Evolutionary conservation across 1,140 invertebrate genomes (phyloP).

Genomic region (Drosophila repletoides): DNA sequence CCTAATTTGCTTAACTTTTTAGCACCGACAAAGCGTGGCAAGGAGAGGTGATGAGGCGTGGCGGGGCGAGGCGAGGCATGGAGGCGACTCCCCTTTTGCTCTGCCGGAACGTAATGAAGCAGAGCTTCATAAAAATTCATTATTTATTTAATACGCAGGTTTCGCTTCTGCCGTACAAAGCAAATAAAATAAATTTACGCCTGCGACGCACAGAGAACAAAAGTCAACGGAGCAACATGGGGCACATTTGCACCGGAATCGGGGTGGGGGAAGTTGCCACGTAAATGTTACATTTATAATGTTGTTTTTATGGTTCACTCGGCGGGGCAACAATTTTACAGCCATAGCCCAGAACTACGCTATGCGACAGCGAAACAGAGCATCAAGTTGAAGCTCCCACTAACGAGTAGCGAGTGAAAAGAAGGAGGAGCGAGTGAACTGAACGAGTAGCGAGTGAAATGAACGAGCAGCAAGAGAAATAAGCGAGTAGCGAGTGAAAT

Average conservation of each 20-base stretch:
- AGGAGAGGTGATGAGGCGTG: not conserved
- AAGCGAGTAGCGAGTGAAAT: not conserved
- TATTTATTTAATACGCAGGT: constrained; percentile 79
- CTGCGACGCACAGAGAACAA: constrained; percentile 60
- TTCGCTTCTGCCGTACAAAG: constrained; percentile 31
- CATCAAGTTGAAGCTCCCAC: not conserved
- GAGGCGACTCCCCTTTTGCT: constrained; percentile 4
- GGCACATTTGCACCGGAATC: not conserved
- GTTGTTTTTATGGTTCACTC: constrained; percentile 72
- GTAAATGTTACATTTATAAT: constrained; percentile 79
- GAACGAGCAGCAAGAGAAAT: not conserved
- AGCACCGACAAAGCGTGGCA: constrained; percentile 57
- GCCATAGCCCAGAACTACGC: too few species aligned
- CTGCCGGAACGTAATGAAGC: constrained; percentile 66
- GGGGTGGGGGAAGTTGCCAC: constrained; percentile 40
- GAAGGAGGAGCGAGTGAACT: not conserved
- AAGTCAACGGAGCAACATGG: constrained; percentile 57
- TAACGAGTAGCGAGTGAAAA: not conserved
- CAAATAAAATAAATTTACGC: constrained; percentile 80
- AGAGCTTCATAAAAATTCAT: constrained; percentile 79
- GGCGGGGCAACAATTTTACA: constrained; percentile 42
- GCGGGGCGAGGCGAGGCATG: not conserved
- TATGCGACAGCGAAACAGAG: not conserved
- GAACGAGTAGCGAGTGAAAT: not conserved
- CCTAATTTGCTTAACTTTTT: constrained; percentile 80